Conservation (phyloP, 2,888 invertebrate genomes). For the Stenchaetothrips biformis region DNA sequence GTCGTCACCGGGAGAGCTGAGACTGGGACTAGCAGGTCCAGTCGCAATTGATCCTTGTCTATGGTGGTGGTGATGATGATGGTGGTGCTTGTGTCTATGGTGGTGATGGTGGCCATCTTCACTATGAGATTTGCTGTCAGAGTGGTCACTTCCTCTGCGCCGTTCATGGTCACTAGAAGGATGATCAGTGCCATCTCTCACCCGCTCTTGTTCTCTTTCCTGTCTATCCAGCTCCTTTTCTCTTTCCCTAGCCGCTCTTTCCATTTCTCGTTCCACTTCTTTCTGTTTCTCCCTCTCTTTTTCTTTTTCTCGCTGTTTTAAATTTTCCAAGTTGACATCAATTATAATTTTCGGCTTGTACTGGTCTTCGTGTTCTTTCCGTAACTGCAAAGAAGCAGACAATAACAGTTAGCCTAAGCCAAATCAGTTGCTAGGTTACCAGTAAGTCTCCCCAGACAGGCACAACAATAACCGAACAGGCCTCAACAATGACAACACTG, state of each 20-base stretch:
- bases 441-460: neutral
- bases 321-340: constrained; percentile 49
- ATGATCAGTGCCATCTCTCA: neutral
- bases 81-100: constrained; percentile 45
- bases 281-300: constrained; percentile 42
- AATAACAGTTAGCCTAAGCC: constrained; percentile 16
- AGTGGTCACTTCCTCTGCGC: constrained; percentile 31
- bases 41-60: neutral
- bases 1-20: constrained; percentile 39
- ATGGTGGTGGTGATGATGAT: constrained; percentile 43
- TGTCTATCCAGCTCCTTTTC: constrained; percentile 45
- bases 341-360: constrained; percentile 80
- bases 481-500: constrained; percentile 26
- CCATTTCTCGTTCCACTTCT: constrained; percentile 55
- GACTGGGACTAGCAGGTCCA: neutral
- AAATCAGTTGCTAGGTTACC: constrained; percentile 7
- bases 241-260: constrained; percentile 46
- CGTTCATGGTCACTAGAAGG: neutral
- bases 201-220: constrained; percentile 37
- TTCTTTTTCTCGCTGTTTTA: constrained; percentile 45
- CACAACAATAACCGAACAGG: constrained; percentile 28
- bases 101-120: constrained; percentile 46
- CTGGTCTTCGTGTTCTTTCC: constrained; percentile 72
- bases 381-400: constrained; percentile 48
- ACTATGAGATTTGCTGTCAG: constrained; percentile 44